These are phyloP conservation scores for Allobates femoralis DNA, from an alignment of 2,797 vertebrate species.

Conservation along the genomic window DNA sequence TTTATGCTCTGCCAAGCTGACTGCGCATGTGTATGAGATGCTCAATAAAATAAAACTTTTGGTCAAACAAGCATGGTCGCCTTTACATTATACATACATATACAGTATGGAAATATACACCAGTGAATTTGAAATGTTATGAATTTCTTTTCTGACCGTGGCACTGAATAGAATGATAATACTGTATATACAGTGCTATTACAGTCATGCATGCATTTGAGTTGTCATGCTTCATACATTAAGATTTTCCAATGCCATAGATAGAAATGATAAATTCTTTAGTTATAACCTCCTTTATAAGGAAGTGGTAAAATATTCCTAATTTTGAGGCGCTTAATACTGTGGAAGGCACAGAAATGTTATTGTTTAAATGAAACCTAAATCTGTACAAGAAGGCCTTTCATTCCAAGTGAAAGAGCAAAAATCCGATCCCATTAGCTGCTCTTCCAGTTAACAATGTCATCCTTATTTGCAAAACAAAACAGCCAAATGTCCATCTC, in stretches of 20 bases:
- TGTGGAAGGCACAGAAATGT: conserved; percentile 24
- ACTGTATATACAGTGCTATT: neutral
- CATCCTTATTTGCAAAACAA: conserved; percentile 49
- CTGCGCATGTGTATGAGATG: too few relatives aligned
- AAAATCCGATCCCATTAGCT: conserved; percentile 41
- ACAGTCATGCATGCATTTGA: neutral
- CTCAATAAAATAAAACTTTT: too few relatives aligned
- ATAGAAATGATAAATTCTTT: neutral
- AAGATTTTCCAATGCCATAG: neutral
- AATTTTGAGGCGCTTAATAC: neutral
- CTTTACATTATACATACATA: too few relatives aligned
- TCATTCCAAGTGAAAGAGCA: conserved; percentile 49
- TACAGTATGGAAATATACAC: too few relatives aligned
- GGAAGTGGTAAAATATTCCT: neutral
- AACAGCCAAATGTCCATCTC: conserved; percentile 40
- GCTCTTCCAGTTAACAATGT: conserved; percentile 47
- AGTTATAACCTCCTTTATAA: neutral
- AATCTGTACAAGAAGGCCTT: conserved; percentile 36
- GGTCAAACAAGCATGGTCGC: too few relatives aligned
- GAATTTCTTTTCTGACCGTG: neutral
- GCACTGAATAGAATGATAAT: neutral
- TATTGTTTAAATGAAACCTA: conserved; percentile 25
- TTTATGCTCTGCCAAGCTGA: too few relatives aligned
- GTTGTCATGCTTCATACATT: neutral
- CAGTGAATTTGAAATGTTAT: neutral